These are phyloP conservation scores for Sapajus apella DNA, from an alignment of 2,113 vertebrate species.

Conservation along the genomic window DNA sequence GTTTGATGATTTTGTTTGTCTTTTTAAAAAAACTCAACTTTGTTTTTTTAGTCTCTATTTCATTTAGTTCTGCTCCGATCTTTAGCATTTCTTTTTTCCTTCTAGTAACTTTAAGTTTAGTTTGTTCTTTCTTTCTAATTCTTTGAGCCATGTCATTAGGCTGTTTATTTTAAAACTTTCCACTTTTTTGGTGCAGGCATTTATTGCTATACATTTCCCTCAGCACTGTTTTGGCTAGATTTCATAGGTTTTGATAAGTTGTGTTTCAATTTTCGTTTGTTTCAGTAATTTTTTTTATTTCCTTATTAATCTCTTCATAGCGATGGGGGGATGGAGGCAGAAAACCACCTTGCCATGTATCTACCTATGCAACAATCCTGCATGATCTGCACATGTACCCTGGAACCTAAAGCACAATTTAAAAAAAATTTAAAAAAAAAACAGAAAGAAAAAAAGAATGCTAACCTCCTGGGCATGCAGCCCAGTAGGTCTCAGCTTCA, in stretches of 20 bases:
- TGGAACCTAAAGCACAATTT: too few species aligned
- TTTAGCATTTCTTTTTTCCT: neutral
- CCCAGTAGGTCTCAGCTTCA: too few species aligned
- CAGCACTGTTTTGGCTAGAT: neutral
- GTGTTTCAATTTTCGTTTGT: neutral
- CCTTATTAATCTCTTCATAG: neutral
- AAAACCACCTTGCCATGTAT: neutral
- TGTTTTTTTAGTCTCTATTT: neutral
- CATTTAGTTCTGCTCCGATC: neutral
- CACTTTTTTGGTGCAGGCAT: neutral
- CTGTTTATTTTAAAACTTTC: neutral
- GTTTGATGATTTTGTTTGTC: neutral
- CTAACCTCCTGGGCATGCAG: too few species aligned
- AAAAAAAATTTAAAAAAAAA: too few species aligned
- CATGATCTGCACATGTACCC: too few species aligned
- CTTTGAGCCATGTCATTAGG: neutral
- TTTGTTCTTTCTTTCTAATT: neutral
- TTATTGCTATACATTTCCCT: neutral
- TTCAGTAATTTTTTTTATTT: neutral
- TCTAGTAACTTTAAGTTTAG: neutral
- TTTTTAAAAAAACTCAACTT: neutral
- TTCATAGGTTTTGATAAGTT: neutral
- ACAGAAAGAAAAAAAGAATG: too few species aligned
- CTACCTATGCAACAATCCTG: too few species aligned
- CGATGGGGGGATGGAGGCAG: too few species aligned